Percentiles rank a stretch among this genome's conserved stretches.
phyloP scores from a whole-genome alignment of 2,797 vertebrate species.

The Rousettus madagascariensis region DNA sequence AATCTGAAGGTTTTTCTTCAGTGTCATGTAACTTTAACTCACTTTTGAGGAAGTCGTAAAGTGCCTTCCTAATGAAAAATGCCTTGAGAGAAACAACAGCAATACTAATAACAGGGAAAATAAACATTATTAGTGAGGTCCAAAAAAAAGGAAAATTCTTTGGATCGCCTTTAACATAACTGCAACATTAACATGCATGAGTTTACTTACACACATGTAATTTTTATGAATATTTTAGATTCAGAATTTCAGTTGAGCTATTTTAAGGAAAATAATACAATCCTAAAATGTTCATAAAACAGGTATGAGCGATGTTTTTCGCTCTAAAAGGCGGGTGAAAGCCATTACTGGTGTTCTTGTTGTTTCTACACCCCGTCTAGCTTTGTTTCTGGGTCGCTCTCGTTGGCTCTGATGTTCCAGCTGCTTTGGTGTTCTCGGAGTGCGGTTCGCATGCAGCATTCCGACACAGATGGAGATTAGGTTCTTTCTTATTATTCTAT shows the following conservation, averaged over 20 bases:
- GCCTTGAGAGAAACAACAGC: not conserved
- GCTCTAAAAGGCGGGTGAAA: not conserved
- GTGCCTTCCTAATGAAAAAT: slow-evolving; percentile 15
- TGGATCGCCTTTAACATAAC: not conserved
- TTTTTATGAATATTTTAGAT: not conserved
- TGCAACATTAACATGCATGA: not conserved
- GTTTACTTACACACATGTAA: not conserved
- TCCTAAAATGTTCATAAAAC: not conserved
- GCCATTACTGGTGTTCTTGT: not conserved
- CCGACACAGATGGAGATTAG: not conserved
- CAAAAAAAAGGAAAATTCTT: not conserved
- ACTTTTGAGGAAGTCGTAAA: not conserved
- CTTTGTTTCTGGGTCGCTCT: not conserved
- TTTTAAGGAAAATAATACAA: slow-evolving; percentile 34
- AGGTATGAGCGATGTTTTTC: not conserved
- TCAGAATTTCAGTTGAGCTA: not conserved
- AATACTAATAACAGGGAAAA: not conserved
- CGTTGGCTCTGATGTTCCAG: not conserved
- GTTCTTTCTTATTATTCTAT: not conserved
- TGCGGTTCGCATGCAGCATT: not conserved
- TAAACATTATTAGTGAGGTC: not conserved
- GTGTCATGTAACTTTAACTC: not conserved
- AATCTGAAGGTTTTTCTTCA: slow-evolving; percentile 41
- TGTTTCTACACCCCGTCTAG: not conserved
- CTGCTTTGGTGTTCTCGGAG: not conserved